Percentiles rank a stretch among this genome's conserved stretches.
These are phyloP conservation scores for Psophia crepitans DNA, from an alignment of 2,113 vertebrate genomes.

Conservation along the genomic window DNA sequence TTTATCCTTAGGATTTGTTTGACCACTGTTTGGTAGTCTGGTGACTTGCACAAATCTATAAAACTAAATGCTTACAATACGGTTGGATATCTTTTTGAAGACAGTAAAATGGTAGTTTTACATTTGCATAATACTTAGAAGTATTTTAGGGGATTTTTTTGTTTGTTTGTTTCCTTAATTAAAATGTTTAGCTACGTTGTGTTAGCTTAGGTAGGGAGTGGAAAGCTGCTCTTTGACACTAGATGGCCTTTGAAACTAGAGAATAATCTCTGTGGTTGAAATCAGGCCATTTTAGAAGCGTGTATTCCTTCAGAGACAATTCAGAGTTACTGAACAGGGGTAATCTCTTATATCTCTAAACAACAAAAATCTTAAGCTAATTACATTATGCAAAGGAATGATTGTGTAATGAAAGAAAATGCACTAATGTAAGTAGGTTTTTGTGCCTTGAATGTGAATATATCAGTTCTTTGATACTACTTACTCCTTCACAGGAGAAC, in stretches of 20 bases:
- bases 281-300: neutral
- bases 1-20: constrained; percentile 6
- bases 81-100: neutral
- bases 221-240: neutral
- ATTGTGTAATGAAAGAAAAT: neutral
- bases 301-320: neutral
- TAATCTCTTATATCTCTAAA: neutral
- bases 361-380: neutral
- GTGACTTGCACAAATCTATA: neutral
- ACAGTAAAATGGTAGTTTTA: neutral
- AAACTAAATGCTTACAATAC: neutral
- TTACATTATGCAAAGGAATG: neutral
- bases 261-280: neutral
- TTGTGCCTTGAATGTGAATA: neutral
- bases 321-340: neutral
- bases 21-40: neutral
- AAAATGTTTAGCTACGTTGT: neutral
- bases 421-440: neutral
- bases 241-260: neutral
- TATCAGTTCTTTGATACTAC: neutral
- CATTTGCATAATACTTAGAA: neutral
- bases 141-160: neutral
- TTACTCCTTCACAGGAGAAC: neutral
- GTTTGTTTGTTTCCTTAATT: neutral
- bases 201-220: neutral